Evolutionary conservation across 2,113 vertebrate genomes (phyloP).

Genomic region (Paradoxurus hermaphroditus): DNA sequence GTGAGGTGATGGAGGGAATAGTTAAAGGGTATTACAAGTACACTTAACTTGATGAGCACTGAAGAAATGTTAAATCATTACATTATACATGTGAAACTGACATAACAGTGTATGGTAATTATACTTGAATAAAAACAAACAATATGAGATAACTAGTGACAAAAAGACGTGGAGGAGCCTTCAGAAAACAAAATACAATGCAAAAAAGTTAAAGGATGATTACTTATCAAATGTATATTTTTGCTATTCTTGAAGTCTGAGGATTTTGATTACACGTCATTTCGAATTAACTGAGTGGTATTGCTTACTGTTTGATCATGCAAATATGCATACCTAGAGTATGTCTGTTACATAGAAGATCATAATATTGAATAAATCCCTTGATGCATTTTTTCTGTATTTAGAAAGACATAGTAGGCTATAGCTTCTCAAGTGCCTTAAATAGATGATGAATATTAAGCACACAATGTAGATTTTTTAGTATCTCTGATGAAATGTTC

Average conservation of each 20-base stretch:
- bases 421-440: not conserved
- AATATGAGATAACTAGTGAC: not conserved
- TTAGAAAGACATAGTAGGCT: not conserved
- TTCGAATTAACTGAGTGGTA: not conserved
- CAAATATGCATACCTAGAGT: not conserved
- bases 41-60: not conserved
- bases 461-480: not conserved
- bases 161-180: not conserved
- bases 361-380: not conserved
- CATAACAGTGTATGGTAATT: not conserved
- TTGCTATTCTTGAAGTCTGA: not conserved
- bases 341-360: not conserved
- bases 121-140: not conserved
- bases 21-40: not conserved
- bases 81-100: not conserved
- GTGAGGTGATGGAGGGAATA: not conserved
- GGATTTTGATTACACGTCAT: not conserved
- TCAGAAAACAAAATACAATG: not conserved
- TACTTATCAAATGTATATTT: not conserved
- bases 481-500: constrained; percentile 3
- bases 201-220: not conserved
- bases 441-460: not conserved
- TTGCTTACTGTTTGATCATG: not conserved
- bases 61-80: not conserved
- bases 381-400: not conserved